Base-by-base conservation (phyloP, 2,797 vertebrate species). In the Gambelia wislizenii region DNA sequence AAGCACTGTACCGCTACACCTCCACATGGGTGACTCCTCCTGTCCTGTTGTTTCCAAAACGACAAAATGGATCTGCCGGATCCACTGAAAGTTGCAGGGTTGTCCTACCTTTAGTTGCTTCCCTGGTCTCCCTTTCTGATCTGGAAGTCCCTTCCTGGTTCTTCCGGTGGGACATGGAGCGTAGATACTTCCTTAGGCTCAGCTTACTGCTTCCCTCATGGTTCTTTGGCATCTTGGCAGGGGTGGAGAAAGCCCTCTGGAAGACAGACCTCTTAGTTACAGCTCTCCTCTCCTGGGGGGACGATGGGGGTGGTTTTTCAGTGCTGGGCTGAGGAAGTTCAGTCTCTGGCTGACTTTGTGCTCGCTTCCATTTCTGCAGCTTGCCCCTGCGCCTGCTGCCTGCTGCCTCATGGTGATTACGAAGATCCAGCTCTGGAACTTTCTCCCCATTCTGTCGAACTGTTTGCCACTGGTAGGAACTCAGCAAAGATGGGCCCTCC, bases 401-500 rank as follows among this genome's bases (percentile, higher is more conserved):
- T 4, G 47, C 92, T 93, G 97, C 49, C 2, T 67, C 4, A 91
- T 95, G 18, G 4, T 95, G 22, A 16, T 16, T 30, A 12, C 5
- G 93, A 12, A 5, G 93, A 86, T 0, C 91, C 89, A 42, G 8
- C 22, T 96, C 39, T 52, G 85, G 2, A 0, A 82, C 94, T 69
- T 97, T 96, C 12, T 97, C 93, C 0, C 89, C 91, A 70, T 91
- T 59, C 92, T 97, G 88, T 96, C 95, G 54, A 25, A 95, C 96
- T 0, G 96, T 98, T 56, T 98, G 97, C 98, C 98, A 98, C 89
- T 96, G 97, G 96, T 99, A 98, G 1, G 97, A 97, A 90, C 96
- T 97, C 76, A 98, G 94, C 0, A 96, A 91, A 1, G 97, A 95
- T 0, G 86, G 82, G 3, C 93, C 87, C 6, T 97, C 95, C 0